Evolutionary conservation across 2,113 vertebrate genomes (phyloP), one percentile per base, ranked within the genome.

Genomic region (Electrona antarctica): DNA sequence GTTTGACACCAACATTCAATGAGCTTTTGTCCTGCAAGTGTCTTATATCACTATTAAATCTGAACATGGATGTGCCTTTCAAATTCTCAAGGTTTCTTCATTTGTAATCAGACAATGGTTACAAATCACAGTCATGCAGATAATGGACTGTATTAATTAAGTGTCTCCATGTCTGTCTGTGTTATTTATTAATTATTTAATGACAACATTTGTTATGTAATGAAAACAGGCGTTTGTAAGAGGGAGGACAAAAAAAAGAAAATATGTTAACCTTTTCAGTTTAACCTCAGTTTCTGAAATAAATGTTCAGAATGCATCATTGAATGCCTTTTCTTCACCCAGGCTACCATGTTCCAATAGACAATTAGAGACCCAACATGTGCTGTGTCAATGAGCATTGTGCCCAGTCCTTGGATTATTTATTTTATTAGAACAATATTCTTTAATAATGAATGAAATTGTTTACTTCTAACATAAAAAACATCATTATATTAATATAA

Each of bases 81-180:
- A 71, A 64, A 62, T 15, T 56, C 46, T 59, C 73, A 73, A 73
- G 67, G 75, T 64, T 67, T 68, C 64, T 64, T 60, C 3, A 41
- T 41, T 41, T 41, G 33, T 41, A 6, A 9, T 60, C 14, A 12
- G 64, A 69, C 7, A 13, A n/a, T 28, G 15, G 45, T 59, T 64
- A 74, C 8, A 21, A 21, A 21, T 3, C 50, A 41, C 50, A 21
- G 45, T 61, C 12, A 61, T 48, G 46, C 55, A 66, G 46, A 73
- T 66, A 66, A 73, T 70, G 45, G 69, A 66, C 13, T 52, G 56
- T n/a, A 9, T 60, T 4, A 12, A 13, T 13, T n/a, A 61, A 48
- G 49, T 55, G 48, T 61, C 46, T 57, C 15, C 12, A 64, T 64
- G 14, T 46, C 48, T 54, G 2, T 0, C 4, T 65, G 21, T 60